Conservation (phyloP, 2,797 vertebrate species). For the Propithecus perrieri region DNA sequence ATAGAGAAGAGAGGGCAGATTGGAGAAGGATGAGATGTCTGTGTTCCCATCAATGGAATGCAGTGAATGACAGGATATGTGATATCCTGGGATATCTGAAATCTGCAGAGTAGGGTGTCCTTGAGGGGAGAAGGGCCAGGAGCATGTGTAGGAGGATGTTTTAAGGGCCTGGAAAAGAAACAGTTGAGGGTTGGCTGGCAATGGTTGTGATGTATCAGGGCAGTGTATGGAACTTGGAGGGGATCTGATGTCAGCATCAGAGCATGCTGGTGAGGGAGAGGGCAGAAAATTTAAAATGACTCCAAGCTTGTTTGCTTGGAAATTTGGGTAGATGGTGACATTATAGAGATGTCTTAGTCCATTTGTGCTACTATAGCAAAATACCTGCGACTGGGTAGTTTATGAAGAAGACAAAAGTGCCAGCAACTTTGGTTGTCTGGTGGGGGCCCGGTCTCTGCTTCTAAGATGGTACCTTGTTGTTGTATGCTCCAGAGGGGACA, state of each 20-base stretch:
- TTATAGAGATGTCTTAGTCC: background rate
- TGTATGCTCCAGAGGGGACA: background rate
- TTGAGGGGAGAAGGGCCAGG: background rate
- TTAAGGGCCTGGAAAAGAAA: background rate
- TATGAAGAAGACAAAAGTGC: background rate
- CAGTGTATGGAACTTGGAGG: background rate
- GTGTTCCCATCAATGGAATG: background rate
- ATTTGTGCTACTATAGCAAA: background rate
- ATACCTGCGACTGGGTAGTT: background rate
- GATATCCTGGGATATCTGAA: background rate
- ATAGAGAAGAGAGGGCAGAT: background rate
- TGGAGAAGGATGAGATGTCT: background rate
- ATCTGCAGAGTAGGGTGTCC: background rate
- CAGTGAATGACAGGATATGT: background rate
- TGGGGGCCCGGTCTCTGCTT: background rate
- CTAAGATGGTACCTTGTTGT: background rate
- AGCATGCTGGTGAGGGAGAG: background rate
- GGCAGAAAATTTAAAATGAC: background rate
- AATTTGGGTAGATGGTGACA: background rate
- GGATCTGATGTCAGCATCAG: background rate
- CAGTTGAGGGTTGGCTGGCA: background rate
- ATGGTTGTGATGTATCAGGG: background rate
- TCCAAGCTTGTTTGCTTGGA: background rate
- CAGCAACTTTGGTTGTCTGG: background rate
- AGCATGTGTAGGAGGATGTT: background rate